phyloP scores from a whole-genome alignment of 1,140 invertebrate species.

The Bombus confusus region DNA sequence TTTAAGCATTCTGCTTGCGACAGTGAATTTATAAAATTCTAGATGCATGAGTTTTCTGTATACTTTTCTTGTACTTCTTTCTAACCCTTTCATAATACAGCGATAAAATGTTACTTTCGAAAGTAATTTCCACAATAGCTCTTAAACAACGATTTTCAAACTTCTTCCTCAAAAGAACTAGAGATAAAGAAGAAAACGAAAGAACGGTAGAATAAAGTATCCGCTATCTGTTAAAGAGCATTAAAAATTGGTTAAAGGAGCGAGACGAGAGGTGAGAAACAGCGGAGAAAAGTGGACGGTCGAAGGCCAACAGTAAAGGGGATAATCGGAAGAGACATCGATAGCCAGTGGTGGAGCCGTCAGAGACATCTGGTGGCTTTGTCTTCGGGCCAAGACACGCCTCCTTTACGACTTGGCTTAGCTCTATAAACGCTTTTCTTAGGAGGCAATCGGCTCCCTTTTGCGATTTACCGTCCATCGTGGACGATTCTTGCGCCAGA shows the following conservation, averaged over 20 bases:
- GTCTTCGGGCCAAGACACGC: slow-evolving; percentile 72
- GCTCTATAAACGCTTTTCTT: slow-evolving; percentile 69
- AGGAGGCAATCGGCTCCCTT: slow-evolving; percentile 65
- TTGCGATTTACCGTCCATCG: slow-evolving; percentile 67
- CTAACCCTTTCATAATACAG: too few species aligned
- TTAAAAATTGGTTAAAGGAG: slow-evolving; percentile 17
- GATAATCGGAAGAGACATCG: slow-evolving; percentile 65
- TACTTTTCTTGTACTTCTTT: too few species aligned
- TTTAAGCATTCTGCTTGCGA: too few species aligned
- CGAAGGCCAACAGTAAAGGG: slow-evolving; percentile 51
- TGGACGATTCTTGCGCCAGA: slow-evolving; percentile 65
- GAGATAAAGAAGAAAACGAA: neutral
- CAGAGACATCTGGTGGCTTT: slow-evolving; percentile 72
- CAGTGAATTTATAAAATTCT: too few species aligned
- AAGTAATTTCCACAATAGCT: neutral
- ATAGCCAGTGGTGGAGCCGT: slow-evolving; percentile 56
- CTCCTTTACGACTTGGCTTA: slow-evolving; percentile 69
- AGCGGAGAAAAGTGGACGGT: slow-evolving; percentile 23
- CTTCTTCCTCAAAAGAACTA: neutral
- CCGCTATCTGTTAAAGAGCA: neutral
- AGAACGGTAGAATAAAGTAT: neutral
- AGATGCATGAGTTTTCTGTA: too few species aligned
- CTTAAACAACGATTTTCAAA: neutral
- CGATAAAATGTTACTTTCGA: neutral
- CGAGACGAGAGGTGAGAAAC: neutral